These are phyloP conservation scores for Hirtodrosophila histrioides DNA, from an alignment of 2,888 invertebrate species.

Conservation along the genomic window DNA sequence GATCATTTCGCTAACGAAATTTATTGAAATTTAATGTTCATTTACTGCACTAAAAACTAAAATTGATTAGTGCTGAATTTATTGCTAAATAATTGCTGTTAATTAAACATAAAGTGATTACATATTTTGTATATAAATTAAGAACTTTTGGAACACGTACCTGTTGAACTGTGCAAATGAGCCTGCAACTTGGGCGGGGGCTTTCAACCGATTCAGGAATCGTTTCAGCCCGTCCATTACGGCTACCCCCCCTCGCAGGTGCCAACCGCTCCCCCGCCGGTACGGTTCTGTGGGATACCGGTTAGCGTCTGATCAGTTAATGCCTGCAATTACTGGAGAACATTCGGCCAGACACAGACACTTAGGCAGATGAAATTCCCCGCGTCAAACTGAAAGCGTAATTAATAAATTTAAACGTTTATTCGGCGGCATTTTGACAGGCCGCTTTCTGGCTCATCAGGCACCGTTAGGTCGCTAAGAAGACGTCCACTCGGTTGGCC, in stretches of 20 bases:
- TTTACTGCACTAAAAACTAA: no score
- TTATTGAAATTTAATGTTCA: no score
- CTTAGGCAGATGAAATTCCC: constrained; percentile 52
- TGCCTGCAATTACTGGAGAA: constrained; percentile 45
- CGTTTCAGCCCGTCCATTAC: background rate
- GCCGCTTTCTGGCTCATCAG: constrained; percentile 2
- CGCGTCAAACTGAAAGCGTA: constrained; percentile 52
- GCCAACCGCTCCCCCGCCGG: background rate
- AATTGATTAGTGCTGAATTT: no score
- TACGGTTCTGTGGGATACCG: constrained; percentile 19
- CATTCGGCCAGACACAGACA: constrained; percentile 19
- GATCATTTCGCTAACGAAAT: no score
- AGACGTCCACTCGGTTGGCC: constrained; percentile 11
- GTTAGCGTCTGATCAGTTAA: constrained; percentile 40
- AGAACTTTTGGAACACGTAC: background rate
- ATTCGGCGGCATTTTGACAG: constrained; percentile 45
- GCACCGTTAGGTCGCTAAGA: constrained; percentile 37
- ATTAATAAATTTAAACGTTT: constrained; percentile 69
- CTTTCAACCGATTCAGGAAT: constrained; percentile 1
- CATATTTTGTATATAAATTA: background rate
- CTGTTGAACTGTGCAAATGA: constrained; percentile 1
- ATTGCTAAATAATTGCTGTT: no score
- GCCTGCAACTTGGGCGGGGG: background rate
- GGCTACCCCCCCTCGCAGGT: no score
- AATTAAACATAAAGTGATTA: no score